A percentile compares a stretch with the other conserved stretches of the same genome.
These are phyloP conservation scores for Mantis religiosa DNA, from an alignment of 2,888 invertebrate species.

Conservation along the genomic window DNA sequence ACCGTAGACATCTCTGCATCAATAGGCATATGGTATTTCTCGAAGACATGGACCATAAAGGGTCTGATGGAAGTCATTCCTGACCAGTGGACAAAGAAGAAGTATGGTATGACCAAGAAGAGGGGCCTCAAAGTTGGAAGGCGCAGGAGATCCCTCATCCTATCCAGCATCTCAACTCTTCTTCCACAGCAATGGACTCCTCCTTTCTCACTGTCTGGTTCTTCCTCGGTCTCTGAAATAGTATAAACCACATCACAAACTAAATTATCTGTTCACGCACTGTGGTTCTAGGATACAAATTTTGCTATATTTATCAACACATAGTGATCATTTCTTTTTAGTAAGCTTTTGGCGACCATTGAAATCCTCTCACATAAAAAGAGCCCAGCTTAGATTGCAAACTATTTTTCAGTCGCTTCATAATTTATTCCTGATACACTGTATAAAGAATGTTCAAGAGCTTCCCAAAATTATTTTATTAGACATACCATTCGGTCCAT, in stretches of 20 bases:
- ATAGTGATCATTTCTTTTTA: no score
- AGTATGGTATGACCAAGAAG: slow-evolving; percentile 50
- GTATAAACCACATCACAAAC: not conserved
- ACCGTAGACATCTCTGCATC: slow-evolving; percentile 50
- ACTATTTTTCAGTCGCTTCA: no score
- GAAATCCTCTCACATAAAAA: no score
- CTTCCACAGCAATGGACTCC: not conserved
- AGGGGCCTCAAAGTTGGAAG: slow-evolving; percentile 54
- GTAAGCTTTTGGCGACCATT: no score
- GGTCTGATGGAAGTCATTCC: slow-evolving; percentile 51
- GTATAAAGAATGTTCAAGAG: no score
- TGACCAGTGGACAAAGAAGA: slow-evolving; percentile 52
- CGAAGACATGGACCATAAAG: slow-evolving; percentile 54
- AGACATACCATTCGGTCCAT: no score
- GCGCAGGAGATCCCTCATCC: slow-evolving; percentile 44
- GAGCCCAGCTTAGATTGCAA: no score
- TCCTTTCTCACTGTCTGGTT: not conserved
- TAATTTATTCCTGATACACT: no score
- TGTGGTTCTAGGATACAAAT: no score
- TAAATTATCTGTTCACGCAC: no score
- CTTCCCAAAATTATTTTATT: no score
- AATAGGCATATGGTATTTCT: slow-evolving; percentile 40
- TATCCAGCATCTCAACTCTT: not conserved
- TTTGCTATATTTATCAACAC: no score
- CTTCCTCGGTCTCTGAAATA: not conserved